Evolutionary conservation across 2,888 invertebrate species (phyloP).

Genomic region (Drosophila eohydei): DNA sequence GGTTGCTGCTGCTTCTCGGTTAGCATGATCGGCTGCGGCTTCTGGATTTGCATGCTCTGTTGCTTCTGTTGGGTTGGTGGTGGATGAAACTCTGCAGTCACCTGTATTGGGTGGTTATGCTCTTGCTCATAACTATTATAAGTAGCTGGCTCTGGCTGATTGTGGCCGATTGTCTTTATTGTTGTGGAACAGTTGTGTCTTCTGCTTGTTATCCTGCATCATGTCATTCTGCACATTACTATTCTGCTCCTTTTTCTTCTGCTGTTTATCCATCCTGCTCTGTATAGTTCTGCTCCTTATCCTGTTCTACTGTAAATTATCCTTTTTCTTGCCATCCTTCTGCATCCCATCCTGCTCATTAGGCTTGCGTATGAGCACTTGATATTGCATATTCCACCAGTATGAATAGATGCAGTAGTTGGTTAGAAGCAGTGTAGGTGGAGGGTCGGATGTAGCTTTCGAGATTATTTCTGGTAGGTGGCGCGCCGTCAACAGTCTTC

Average conservation of each 20-base stretch:
- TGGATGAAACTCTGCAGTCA: neutral
- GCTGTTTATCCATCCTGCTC: neutral
- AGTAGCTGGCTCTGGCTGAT: neutral
- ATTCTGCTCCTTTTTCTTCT: neutral
- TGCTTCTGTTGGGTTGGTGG: neutral
- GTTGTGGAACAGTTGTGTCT: neutral
- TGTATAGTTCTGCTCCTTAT: neutral
- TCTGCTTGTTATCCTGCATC: neutral
- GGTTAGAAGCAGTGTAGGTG: too few relatives aligned
- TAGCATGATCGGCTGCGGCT: too few relatives aligned
- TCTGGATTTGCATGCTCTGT: too few relatives aligned
- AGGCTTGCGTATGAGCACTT: neutral
- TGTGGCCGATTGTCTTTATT: neutral
- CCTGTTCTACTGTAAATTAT: neutral
- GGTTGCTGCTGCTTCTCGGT: too few relatives aligned
- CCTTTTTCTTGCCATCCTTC: too few relatives aligned
- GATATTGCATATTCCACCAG: neutral
- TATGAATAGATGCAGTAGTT: too few relatives aligned
- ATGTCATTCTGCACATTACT: neutral
- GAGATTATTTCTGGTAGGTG: too few relatives aligned
- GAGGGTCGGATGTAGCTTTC: too few relatives aligned
- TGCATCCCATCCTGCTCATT: accelerated
- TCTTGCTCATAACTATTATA: too few relatives aligned
- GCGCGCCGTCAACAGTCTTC: too few relatives aligned
- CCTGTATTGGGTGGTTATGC: neutral